phyloP scores from a whole-genome alignment of 2,888 invertebrate species.

The Anoplius nigerrimus region DNA sequence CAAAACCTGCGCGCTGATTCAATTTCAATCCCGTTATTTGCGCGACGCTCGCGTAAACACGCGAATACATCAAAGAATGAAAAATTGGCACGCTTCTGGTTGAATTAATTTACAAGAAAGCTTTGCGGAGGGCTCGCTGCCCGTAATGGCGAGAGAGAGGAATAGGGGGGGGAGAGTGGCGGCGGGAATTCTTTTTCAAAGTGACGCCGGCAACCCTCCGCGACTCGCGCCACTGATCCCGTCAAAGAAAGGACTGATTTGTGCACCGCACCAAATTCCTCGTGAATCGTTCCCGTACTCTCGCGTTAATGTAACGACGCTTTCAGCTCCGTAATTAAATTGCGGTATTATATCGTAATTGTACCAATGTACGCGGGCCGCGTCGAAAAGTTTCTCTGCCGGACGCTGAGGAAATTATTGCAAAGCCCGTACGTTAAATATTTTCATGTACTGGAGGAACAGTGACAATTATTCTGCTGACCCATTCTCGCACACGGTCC shows the following conservation, averaged over 20 bases:
- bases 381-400: no score
- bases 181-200: conserved; percentile 17
- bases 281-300: no score
- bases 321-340: no score
- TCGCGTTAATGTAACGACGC: no score
- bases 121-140: background rate
- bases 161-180: background rate
- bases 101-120: conserved; percentile 33
- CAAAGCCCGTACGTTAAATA: no score
- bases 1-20: conserved; percentile 24
- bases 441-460: no score
- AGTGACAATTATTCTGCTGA: no score
- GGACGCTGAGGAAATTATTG: no score
- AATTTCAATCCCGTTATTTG: conserved; percentile 21
- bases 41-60: conserved; percentile 15
- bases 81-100: background rate
- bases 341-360: no score
- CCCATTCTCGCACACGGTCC: no score
- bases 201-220: conserved; percentile 11
- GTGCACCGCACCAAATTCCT: conserved; percentile 9
- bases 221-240: conserved; percentile 43
- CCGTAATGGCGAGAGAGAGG: no score
- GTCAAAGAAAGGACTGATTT: conserved; percentile 54
- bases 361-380: no score
- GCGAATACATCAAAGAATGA: conserved; percentile 1